A percentile compares a stretch with the other conserved stretches of the same genome.
These are phyloP conservation scores for Diplosoma virens DNA, from an alignment of 23 tunicate species.

Conservation along the genomic window DNA sequence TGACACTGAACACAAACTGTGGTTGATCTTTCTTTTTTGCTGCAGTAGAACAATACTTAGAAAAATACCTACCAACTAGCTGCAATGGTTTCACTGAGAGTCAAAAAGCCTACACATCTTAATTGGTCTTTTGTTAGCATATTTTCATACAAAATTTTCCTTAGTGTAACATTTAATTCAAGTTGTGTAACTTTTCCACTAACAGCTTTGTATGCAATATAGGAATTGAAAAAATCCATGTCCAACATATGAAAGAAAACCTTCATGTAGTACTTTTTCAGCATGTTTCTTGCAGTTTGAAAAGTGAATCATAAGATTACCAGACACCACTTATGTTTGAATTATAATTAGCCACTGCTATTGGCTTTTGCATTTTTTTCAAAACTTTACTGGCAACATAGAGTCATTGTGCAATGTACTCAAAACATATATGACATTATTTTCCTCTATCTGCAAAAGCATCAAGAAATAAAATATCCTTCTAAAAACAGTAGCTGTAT, in stretches of 20 bases:
- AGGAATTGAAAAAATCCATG: not conserved
- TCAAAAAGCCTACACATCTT: not conserved
- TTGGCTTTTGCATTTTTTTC: not conserved
- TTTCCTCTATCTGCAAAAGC: no score
- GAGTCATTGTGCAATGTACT: not conserved
- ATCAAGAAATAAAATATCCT: no score
- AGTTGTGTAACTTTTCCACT: not conserved
- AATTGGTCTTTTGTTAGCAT: not conserved
- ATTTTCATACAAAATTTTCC: not conserved
- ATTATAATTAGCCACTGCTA: not conserved
- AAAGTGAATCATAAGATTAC: not conserved
- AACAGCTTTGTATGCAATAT: not conserved
- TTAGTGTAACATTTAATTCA: not conserved
- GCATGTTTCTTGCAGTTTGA: not conserved
- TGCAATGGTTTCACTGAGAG: not conserved
- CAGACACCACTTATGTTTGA: not conserved
- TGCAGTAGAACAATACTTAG: not conserved
- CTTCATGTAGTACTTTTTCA: not conserved
- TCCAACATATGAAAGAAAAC: not conserved
- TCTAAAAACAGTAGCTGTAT: no score
- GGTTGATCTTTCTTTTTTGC: not conserved
- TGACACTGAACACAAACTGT: not conserved
- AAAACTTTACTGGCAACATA: not conserved
- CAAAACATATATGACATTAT: no score
- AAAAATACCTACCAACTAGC: not conserved